A percentile compares a stretch with the other conserved stretches of the same genome.
Evolutionary conservation across 2,113 vertebrate species (phyloP).

Genomic region (Martes martes): DNA sequence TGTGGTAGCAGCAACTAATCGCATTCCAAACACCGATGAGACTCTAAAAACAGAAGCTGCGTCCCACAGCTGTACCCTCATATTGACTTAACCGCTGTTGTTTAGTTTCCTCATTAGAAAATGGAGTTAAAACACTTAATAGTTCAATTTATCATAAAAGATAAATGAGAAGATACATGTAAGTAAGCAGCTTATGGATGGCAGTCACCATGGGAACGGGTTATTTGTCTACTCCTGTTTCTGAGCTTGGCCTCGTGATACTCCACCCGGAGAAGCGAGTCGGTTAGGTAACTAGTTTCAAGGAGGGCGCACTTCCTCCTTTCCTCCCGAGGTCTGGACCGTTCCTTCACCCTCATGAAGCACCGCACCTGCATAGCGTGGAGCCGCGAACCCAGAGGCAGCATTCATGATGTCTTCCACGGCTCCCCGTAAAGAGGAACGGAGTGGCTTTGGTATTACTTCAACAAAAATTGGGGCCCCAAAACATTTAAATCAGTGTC

Average conservation of each 20-base stretch:
- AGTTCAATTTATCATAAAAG: background rate
- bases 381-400: background rate
- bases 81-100: background rate
- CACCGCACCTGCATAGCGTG: rapidly evolving
- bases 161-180: background rate
- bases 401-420: background rate
- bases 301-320: background rate
- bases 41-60: background rate
- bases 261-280: background rate
- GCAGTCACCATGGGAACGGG: background rate
- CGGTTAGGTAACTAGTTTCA: background rate
- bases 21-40: background rate
- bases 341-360: background rate
- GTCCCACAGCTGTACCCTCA: background rate
- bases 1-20: background rate
- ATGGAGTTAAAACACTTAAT: background rate
- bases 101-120: background rate
- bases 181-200: background rate
- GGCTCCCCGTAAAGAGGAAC: background rate
- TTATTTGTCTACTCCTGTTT: background rate
- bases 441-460: background rate
- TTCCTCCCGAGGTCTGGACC: rapidly evolving
- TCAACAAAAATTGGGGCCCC: background rate
- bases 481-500: background rate
- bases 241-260: background rate